A percentile compares a stretch with the other conserved stretches of the same genome.
These are phyloP conservation scores for Myotis lucifugus DNA, from an alignment of 2,113 vertebrate genomes.

Conservation along the genomic window DNA sequence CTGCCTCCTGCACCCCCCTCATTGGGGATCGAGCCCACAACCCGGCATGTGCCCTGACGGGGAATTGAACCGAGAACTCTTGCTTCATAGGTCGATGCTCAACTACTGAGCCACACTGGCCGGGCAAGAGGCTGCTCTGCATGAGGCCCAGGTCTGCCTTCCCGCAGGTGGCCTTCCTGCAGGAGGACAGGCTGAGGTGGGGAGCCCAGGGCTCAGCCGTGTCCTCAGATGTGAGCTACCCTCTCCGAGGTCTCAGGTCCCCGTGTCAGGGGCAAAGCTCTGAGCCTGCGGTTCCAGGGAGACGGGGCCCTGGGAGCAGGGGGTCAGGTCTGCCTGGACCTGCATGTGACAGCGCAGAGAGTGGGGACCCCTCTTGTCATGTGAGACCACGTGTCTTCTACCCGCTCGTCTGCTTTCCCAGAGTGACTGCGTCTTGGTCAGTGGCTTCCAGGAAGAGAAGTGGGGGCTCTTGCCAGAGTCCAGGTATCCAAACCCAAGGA, in stretches of 20 bases:
- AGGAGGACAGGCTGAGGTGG: rapidly evolving
- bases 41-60: too few species aligned
- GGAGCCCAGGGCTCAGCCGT: background rate
- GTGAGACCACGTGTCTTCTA: background rate
- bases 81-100: too few species aligned
- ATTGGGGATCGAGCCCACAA: too few species aligned
- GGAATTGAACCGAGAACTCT: rapidly evolving
- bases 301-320: background rate
- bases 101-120: too few species aligned
- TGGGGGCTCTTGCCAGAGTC: background rate
- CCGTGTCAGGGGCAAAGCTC: background rate
- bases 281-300: too few species aligned
- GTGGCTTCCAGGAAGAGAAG: background rate
- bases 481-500: background rate
- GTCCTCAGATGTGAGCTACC: background rate
- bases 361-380: background rate
- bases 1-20: too few species aligned
- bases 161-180: too few species aligned
- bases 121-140: too few species aligned
- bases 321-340: background rate
- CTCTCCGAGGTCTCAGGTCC: background rate
- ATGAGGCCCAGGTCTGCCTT: background rate
- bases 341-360: background rate
- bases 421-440: background rate
- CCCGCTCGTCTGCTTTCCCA: rapidly evolving